Conservation (phyloP, 2,113 vertebrate genomes). For the Marmota monax region DNA sequence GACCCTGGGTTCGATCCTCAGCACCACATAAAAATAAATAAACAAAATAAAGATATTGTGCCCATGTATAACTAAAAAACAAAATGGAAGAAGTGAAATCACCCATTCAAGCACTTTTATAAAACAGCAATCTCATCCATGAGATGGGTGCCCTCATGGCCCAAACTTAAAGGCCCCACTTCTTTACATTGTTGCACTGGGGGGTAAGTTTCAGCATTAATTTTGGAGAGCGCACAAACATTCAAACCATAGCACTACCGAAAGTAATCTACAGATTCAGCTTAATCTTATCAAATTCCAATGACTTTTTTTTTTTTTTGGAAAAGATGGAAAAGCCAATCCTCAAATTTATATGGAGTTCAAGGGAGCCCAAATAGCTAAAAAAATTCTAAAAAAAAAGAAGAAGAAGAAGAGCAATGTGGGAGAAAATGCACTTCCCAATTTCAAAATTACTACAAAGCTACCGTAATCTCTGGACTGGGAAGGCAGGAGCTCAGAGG, state of each 20-base stretch:
- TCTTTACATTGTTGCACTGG: background rate
- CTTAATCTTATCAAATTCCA: background rate
- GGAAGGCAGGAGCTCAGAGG: background rate
- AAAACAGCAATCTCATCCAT: background rate
- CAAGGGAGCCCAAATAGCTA: background rate
- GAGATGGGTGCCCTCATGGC: background rate
- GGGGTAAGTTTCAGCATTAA: background rate
- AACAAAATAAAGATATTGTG: no score
- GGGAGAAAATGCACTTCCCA: background rate
- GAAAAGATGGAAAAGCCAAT: slow-evolving; percentile 52
- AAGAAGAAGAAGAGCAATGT: background rate
- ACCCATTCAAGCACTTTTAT: background rate
- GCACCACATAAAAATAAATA: no score
- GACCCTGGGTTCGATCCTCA: no score
- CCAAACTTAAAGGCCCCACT: background rate
- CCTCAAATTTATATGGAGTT: slow-evolving; percentile 34
- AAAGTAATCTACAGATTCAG: slow-evolving; percentile 11
- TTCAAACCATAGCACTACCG: background rate
- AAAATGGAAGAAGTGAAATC: background rate
- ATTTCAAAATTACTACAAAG: slow-evolving; percentile 39
- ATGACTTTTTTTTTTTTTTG: background rate
- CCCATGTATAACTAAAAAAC: background rate
- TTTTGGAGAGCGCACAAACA: background rate
- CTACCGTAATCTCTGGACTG: background rate
- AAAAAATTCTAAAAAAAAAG: background rate